These are phyloP conservation scores for Dryoscopus gambensis DNA, from an alignment of 2,113 vertebrate species.

Conservation along the genomic window DNA sequence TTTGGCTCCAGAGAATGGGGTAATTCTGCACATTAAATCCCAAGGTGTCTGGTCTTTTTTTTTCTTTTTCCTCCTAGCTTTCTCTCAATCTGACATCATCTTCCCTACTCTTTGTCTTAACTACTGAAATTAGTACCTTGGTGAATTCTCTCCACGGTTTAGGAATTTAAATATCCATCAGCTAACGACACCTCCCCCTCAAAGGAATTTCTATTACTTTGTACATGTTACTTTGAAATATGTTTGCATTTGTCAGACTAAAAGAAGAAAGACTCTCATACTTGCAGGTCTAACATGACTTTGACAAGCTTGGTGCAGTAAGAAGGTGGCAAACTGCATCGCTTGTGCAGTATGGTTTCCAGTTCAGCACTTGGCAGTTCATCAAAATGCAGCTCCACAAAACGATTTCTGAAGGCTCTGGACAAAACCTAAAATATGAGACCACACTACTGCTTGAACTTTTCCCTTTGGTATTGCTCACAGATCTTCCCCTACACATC, in stretches of 20 bases:
- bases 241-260: neutral
- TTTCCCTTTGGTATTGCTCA: neutral
- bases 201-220: neutral
- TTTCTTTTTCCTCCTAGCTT: neutral
- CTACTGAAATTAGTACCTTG: neutral
- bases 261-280: slow-evolving; percentile 56
- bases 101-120: neutral
- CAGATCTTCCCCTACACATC: neutral
- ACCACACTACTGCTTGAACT: neutral
- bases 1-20: neutral
- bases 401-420: slow-evolving; percentile 94
- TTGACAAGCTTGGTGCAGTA: slow-evolving; percentile 91
- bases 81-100: neutral
- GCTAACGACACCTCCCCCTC: neutral
- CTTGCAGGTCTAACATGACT: slow-evolving; percentile 96
- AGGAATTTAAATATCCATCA: neutral
- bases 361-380: slow-evolving; percentile 89
- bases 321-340: slow-evolving; percentile 90
- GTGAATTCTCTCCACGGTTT: neutral
- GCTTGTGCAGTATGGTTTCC: slow-evolving; percentile 90
- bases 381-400: slow-evolving; percentile 96
- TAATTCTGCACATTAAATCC: neutral
- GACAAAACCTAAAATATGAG: slow-evolving; percentile 83
- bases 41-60: neutral
- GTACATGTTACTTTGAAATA: neutral